phyloP scores from a whole-genome alignment of 2,113 vertebrate genomes.

The Vulpes vulpes region DNA sequence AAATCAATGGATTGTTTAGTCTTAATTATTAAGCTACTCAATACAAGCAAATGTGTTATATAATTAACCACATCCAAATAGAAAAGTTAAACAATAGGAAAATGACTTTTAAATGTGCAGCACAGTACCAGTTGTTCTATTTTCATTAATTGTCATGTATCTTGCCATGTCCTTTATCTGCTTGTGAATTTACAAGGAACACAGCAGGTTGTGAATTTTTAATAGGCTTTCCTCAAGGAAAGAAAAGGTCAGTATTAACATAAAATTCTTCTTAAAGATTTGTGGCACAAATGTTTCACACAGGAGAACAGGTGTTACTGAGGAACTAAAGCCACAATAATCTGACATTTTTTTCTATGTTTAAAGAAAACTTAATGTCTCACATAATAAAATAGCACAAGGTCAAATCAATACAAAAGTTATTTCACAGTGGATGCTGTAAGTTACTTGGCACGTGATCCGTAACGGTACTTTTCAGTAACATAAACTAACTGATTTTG shows the following conservation, averaged over 20 bases:
- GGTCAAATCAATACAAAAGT: constrained; percentile 54
- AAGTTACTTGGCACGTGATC: background rate
- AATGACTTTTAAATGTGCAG: constrained; percentile 57
- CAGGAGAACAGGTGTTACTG: constrained; percentile 86
- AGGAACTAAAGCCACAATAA: constrained; percentile 78
- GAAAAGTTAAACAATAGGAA: constrained; percentile 68
- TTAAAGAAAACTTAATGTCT: constrained; percentile 71
- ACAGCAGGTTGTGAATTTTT: constrained; percentile 88
- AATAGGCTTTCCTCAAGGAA: constrained; percentile 86
- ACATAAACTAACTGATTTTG: background rate
- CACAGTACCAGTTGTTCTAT: constrained; percentile 68
- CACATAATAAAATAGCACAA: constrained; percentile 46
- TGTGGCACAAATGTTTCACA: constrained; percentile 85
- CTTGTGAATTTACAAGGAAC: constrained; percentile 86
- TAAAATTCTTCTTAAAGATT: constrained; percentile 88
- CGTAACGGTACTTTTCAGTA: background rate
- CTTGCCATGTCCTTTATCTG: constrained; percentile 84
- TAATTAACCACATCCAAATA: constrained; percentile 11
- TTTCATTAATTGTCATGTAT: constrained; percentile 84
- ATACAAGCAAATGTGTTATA: background rate
- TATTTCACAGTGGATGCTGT: background rate
- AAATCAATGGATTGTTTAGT: background rate
- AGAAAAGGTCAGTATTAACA: constrained; percentile 90
- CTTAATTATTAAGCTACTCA: constrained; percentile 9
- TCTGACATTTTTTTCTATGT: constrained; percentile 66